These are phyloP conservation scores for Homarus gammarus DNA, from an alignment of 2,888 invertebrate genomes.

Conservation along the genomic window DNA sequence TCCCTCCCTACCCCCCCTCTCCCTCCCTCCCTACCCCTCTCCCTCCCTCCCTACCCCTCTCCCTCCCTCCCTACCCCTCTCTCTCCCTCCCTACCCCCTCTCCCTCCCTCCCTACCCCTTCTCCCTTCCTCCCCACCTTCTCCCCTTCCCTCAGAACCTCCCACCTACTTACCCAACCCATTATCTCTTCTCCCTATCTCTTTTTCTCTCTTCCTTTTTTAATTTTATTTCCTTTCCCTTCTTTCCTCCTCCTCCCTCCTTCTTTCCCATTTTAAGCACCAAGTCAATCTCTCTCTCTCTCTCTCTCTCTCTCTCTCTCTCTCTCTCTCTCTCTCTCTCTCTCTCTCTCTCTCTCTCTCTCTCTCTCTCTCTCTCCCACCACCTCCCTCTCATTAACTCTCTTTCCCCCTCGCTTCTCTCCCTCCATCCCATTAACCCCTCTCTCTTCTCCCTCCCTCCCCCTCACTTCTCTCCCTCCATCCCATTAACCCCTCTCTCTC, in stretches of 20 bases:
- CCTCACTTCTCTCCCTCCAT: neutral
- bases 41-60: no score
- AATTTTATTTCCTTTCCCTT: no score
- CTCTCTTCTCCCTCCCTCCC: neutral
- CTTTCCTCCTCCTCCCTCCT: neutral
- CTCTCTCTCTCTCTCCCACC: neutral
- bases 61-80: no score
- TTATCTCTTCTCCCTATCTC: neutral
- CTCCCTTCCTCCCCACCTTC: no score
- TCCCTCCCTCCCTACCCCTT: no score
- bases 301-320: neutral
- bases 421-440: neutral
- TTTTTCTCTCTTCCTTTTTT: neutral
- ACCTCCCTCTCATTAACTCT: neutral
- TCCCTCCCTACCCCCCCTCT: no score
- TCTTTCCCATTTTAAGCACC: neutral
- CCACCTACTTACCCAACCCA: no score
- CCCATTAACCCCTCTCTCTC: neutral
- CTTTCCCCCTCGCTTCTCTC: neutral
- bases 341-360: neutral
- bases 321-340: neutral
- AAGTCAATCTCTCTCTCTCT: neutral
- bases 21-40: no score
- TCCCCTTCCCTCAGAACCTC: no score
- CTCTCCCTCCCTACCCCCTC: neutral